Evolutionary conservation across 2,797 vertebrate species (phyloP), one percentile per base, ranked within the genome.

Genomic region (Pangasius sanitwongsei): DNA sequence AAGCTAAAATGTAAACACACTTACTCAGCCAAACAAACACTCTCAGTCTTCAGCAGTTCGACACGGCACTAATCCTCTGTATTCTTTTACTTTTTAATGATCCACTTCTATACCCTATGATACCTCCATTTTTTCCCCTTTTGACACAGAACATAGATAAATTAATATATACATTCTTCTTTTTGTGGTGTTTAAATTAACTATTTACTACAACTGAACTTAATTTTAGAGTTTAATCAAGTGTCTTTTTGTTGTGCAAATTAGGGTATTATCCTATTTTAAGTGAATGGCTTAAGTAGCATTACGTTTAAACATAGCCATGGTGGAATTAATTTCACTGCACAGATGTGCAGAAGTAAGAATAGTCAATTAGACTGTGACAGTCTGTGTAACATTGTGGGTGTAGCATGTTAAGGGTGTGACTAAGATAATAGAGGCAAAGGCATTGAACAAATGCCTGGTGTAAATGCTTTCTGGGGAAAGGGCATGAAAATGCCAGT

Each of bases 401-500:
- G 15, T 65, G 41, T 67, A 67, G 28, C 44, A 53, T 67, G 83
- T 31, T 28, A 69, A 50, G 4, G 44, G 44, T 31, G 41, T 50
- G 16, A 50, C n/a, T 65, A 83, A 53, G 20, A 86, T 75, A 83
- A 88, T 83, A 78, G 53, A 53, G 53, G 31, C 61, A 84, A 88
- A 53, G 50, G 48, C 83, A 69, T 11, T 83, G 69, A 83, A 25
- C n/a, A 80, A 59, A 61, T 85, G 69, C n/a, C 41, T 63, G 86
- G 75, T 78, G 53, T 86, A 63, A 85, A 72, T 82, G 61, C 61
- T 85, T 70, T 37, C 61, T 84, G 80, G 15, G 59, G 20, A 86
- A 89, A 87, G 86, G 87, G 31, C 87, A 83, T 48, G 69, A 65
- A 87, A 86, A 90, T 91, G 84, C 28, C 87, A 87, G 61, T 86